Percentiles rank a stretch among this genome's conserved stretches.
These are phyloP conservation scores for Pogoniulus pusillus DNA, from an alignment of 2,797 vertebrate genomes.

Conservation along the genomic window DNA sequence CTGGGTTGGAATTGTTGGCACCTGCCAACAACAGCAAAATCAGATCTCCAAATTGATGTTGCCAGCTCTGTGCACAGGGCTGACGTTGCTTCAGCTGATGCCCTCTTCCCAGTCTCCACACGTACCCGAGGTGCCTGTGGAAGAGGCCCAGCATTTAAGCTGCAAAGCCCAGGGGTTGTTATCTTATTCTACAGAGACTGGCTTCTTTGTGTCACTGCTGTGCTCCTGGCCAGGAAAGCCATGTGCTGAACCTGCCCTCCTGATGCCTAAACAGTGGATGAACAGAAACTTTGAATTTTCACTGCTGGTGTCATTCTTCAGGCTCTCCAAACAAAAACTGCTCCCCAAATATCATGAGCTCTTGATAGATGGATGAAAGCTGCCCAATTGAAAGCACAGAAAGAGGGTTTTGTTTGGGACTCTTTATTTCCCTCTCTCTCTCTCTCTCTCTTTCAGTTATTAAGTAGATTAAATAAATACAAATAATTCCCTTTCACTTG, in stretches of 20 bases:
- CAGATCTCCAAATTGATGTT: background rate
- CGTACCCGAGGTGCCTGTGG: background rate
- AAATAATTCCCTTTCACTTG: conserved; percentile 19
- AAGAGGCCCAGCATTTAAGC: background rate
- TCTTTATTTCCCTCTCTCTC: background rate
- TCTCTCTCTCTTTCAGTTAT: background rate
- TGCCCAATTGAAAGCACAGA: background rate
- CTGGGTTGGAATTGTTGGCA: background rate
- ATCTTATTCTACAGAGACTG: conserved; percentile 26
- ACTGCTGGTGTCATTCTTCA: background rate
- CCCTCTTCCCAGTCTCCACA: background rate
- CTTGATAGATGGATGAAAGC: background rate
- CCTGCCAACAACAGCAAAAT: conserved; percentile 23
- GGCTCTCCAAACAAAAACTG: background rate
- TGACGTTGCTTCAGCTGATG: background rate
- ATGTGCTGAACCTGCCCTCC: background rate
- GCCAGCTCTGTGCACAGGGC: background rate
- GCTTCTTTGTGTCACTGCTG: conserved; percentile 18
- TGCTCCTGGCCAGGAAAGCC: conserved; percentile 11
- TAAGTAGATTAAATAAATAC: conserved; percentile 40
- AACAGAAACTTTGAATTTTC: conserved; percentile 6
- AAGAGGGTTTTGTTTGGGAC: background rate
- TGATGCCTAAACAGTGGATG: background rate
- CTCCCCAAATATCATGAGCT: background rate
- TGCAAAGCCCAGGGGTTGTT: conserved; percentile 8